These are phyloP conservation scores for Cantharis rustica DNA, from an alignment of 2,888 invertebrate genomes.

Conservation along the genomic window DNA sequence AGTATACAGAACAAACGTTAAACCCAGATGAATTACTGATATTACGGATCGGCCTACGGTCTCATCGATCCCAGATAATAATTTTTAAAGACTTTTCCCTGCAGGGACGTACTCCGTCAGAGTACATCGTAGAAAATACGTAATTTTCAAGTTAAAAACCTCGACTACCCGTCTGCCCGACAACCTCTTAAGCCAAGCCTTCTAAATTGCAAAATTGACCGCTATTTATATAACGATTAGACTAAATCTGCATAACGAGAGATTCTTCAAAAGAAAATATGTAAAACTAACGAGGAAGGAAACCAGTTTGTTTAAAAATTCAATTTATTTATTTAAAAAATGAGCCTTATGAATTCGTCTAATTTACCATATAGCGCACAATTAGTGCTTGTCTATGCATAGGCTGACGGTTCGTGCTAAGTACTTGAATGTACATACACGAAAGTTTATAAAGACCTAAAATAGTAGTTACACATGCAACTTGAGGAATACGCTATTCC, in stretches of 20 bases:
- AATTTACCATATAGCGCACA: not conserved
- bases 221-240: too few relatives aligned
- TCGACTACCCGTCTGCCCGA: too few relatives aligned
- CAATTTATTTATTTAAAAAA: not conserved
- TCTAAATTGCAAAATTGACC: too few relatives aligned
- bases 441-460: not conserved
- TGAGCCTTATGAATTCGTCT: not conserved
- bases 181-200: too few relatives aligned
- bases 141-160: too few relatives aligned
- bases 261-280: not conserved
- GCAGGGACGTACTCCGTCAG: too few relatives aligned
- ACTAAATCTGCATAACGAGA: not conserved
- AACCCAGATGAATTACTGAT: too few relatives aligned
- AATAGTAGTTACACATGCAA: constrained; percentile 1
- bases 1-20: too few relatives aligned
- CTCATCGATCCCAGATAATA: too few relatives aligned
- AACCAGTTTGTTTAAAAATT: not conserved
- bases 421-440: not conserved
- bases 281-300: not conserved
- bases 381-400: not conserved
- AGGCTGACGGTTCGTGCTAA: not conserved
- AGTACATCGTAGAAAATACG: too few relatives aligned
- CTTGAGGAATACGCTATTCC: not conserved
- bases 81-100: too few relatives aligned
- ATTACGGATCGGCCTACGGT: too few relatives aligned